Percentiles rank a stretch among this genome's conserved stretches.
phyloP scores from a whole-genome alignment of 1,140 invertebrate genomes.

The Temnothorax nylanderi region DNA sequence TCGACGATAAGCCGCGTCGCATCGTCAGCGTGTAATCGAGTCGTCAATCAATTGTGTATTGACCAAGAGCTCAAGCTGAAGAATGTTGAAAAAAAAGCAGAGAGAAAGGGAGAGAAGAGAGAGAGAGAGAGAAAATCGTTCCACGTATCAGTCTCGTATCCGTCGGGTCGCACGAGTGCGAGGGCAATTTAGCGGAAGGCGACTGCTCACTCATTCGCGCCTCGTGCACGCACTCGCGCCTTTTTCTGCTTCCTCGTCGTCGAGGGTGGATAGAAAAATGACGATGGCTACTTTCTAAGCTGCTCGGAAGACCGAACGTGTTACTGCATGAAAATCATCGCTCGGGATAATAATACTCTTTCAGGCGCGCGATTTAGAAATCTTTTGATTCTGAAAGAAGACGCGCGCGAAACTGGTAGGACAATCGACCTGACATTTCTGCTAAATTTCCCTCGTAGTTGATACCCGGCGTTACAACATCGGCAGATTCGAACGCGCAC shows the following conservation, averaged over 20 bases:
- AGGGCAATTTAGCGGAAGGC: slow-evolving; percentile 68
- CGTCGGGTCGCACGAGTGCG: slow-evolving; percentile 36
- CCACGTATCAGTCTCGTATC: slow-evolving; percentile 29
- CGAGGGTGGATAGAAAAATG: slow-evolving; percentile 47
- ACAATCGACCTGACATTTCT: neutral
- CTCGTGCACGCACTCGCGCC: slow-evolving; percentile 35
- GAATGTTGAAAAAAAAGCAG: slow-evolving; percentile 36
- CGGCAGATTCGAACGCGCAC: neutral
- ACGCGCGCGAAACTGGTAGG: neutral
- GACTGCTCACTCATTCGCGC: slow-evolving; percentile 34
- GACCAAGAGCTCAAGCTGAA: slow-evolving; percentile 37
- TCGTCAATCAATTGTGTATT: slow-evolving; percentile 25
- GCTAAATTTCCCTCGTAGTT: neutral
- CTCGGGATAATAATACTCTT: slow-evolving; percentile 1
- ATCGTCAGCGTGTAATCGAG: slow-evolving; percentile 44
- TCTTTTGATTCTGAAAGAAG: neutral
- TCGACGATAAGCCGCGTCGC: slow-evolving; percentile 4
- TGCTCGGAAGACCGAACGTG: slow-evolving; percentile 16
- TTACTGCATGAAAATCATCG: neutral
- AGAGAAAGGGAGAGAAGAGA: neutral
- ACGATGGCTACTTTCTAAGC: slow-evolving; percentile 16
- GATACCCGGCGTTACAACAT: neutral
- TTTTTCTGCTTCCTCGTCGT: slow-evolving; percentile 23
- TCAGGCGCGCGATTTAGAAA: neutral
- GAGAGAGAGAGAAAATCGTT: slow-evolving; percentile 9